Evolutionary conservation across 2,113 vertebrate species (phyloP).

Genomic region (Cyprinodon variegatus): DNA sequence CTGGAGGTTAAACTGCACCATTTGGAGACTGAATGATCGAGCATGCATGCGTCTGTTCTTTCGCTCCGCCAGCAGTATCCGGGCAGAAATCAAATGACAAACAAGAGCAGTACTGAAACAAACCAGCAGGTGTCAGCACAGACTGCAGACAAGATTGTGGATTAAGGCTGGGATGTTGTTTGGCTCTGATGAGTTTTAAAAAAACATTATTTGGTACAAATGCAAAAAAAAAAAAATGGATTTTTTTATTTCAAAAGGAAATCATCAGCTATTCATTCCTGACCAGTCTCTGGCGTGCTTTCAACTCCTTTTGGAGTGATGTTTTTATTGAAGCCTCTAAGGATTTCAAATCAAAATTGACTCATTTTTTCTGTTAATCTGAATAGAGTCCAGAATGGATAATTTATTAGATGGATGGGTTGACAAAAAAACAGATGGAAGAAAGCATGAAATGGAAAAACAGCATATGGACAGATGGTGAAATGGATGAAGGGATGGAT

Average conservation of each 20-base stretch:
- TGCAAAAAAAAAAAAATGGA: background rate
- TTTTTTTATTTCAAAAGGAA: background rate
- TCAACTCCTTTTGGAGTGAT: background rate
- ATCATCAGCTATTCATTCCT: background rate
- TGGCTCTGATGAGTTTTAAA: background rate
- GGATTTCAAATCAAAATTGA: background rate
- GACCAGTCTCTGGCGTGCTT: background rate
- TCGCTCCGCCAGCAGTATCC: slow-evolving; percentile 51
- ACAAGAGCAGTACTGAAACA: background rate
- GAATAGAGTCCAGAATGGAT: background rate
- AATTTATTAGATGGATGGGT: background rate
- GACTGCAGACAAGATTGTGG: slow-evolving; percentile 7
- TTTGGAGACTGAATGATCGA: slow-evolving; percentile 26
- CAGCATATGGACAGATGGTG: too few species aligned
- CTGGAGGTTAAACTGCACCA: background rate
- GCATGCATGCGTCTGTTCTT: slow-evolving; percentile 16
- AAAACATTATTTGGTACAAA: background rate
- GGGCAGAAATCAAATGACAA: slow-evolving; percentile 50
- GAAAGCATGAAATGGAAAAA: too few species aligned
- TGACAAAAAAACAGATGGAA: background rate
- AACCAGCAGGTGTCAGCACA: slow-evolving; percentile 72
- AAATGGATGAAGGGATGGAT: too few species aligned
- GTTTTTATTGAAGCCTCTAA: background rate
- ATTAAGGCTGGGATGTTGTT: background rate
- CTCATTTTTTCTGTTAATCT: background rate